These are phyloP conservation scores for Cyanoliseus patagonus DNA, from an alignment of 2,113 vertebrate species.

Conservation along the genomic window DNA sequence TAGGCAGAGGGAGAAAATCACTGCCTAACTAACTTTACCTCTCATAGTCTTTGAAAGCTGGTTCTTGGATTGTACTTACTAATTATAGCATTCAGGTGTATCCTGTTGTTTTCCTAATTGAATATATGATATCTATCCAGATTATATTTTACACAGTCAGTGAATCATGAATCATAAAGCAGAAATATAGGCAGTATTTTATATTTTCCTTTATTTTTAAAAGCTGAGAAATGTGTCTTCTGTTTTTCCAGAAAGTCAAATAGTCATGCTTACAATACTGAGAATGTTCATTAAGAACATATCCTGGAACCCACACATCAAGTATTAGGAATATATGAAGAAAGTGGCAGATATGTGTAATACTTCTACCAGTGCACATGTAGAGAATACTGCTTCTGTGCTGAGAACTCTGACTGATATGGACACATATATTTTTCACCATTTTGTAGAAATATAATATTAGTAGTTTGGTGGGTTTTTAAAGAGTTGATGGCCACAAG, in stretches of 20 bases:
- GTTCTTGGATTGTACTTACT: not conserved
- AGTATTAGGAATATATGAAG: not conserved
- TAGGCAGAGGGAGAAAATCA: not conserved
- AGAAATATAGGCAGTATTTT: not conserved
- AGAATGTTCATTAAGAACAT: not conserved
- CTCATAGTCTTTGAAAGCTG: not conserved
- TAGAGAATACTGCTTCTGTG: not conserved
- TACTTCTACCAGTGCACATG: rapidly evolving
- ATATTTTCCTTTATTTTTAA: not conserved
- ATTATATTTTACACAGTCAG: not conserved
- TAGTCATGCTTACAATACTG: not conserved
- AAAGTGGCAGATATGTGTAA: not conserved
- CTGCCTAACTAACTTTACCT: not conserved
- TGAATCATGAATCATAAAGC: not conserved
- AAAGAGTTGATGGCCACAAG: not conserved
- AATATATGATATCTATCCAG: not conserved
- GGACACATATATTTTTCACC: not conserved
- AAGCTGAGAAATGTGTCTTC: rapidly evolving
- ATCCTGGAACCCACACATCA: not conserved
- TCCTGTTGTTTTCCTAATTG: not conserved
- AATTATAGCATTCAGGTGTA: not conserved
- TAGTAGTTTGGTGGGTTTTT: rapidly evolving
- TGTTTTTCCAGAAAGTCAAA: not conserved
- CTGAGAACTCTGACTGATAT: not conserved
- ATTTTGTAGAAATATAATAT: not conserved